These are phyloP conservation scores for Stramonita haemastoma DNA, from an alignment of 2,888 invertebrate genomes.

Conservation along the genomic window DNA sequence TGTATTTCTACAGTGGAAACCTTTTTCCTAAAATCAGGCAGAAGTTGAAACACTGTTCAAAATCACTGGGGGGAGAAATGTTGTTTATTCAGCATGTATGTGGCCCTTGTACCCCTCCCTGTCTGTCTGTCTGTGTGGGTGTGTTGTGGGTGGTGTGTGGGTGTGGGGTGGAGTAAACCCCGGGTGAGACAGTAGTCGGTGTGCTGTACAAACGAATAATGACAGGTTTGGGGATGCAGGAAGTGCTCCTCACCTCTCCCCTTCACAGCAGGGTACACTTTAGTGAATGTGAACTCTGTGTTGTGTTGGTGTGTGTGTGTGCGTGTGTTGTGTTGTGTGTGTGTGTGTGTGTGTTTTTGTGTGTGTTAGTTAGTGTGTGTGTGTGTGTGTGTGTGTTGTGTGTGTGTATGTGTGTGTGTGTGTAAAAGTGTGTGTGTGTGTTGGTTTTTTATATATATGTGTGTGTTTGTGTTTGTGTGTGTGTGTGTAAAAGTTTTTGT, in stretches of 20 bases:
- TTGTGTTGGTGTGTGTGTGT: too few relatives aligned
- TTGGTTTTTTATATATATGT: neutral
- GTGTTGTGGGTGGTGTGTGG: neutral
- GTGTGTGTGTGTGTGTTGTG: too few relatives aligned
- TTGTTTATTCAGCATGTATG: neutral
- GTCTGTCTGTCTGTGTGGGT: neutral
- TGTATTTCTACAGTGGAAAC: neutral
- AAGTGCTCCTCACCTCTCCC: neutral
- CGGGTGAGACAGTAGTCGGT: too few relatives aligned
- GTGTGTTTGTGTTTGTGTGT: neutral
- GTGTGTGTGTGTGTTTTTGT: neutral
- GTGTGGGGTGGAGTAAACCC: too few relatives aligned
- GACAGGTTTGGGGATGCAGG: neutral
- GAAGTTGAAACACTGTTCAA: slow-evolving; percentile 31
- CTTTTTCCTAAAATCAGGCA: slow-evolving; percentile 2
- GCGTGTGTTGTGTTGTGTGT: neutral
- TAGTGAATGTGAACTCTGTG: neutral
- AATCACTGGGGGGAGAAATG: too few relatives aligned
- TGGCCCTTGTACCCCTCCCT: neutral
- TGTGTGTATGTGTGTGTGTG: too few relatives aligned
- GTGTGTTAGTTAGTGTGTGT: too few relatives aligned
- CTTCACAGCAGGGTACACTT: neutral
- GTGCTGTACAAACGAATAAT: neutral
- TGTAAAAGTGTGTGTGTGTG: too few relatives aligned
- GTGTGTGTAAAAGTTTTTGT: neutral